Conservation (phyloP, 2,113 vertebrate genomes). For the Protomyctophum bolini region DNA sequence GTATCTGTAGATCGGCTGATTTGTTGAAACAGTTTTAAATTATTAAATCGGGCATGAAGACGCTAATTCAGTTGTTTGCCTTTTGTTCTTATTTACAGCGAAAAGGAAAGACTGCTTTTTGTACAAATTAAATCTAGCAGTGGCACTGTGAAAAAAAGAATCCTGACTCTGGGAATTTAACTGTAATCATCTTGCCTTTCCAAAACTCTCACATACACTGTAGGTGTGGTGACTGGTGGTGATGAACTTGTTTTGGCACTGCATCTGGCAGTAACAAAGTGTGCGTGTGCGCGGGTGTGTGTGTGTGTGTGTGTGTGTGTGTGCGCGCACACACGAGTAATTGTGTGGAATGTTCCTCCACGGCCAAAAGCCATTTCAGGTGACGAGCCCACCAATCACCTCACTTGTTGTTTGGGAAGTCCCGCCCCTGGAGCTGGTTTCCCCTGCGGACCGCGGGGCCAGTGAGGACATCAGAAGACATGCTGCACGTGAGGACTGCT, state of each 20-base stretch:
- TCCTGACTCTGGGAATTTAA: not conserved
- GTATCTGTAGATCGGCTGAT: too few species aligned
- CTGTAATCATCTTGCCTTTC: not conserved
- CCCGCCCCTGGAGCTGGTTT: not conserved
- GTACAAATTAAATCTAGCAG: too few species aligned
- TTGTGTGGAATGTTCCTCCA: not conserved
- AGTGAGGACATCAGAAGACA: not conserved
- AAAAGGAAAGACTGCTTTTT: too few species aligned
- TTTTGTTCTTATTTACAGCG: too few species aligned
- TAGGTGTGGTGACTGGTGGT: not conserved
- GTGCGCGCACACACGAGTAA: not conserved
- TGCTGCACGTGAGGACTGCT: conserved; percentile 12
- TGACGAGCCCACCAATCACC: not conserved
- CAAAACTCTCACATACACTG: not conserved
- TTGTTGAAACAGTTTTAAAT: too few species aligned
- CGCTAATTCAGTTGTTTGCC: too few species aligned
- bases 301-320: not conserved
- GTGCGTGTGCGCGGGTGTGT: not conserved
- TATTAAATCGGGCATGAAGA: too few species aligned
- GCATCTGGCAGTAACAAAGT: not conserved
- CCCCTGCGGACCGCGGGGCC: not conserved
- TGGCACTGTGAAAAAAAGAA: too few species aligned
- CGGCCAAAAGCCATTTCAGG: not conserved
- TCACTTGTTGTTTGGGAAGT: not conserved
- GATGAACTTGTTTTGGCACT: not conserved